Evolutionary conservation across 2,888 invertebrate species (phyloP), one percentile per base, ranked within the genome.

Genomic region (Tetrapedia diversipes): DNA sequence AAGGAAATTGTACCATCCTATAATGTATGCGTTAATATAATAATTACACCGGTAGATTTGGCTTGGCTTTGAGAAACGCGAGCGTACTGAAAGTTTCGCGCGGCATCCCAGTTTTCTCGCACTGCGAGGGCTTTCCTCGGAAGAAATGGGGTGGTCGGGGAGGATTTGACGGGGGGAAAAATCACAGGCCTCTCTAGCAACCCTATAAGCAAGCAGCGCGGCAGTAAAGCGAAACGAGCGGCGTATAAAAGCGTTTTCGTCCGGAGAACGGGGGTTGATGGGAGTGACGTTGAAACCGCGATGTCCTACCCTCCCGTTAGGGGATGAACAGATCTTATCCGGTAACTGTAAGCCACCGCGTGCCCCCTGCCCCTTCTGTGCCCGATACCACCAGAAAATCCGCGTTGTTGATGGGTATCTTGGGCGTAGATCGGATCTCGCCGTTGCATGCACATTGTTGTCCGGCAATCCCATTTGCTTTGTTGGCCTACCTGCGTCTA

Each of bases 251-350:
- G 84, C 82, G 81, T 71, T 54, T 57, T 73, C 63, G 76, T 67
- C 84, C 77, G 64, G 69, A 41, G 49, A 72, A 60, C 74, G 71
- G 80, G 80, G 82, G 68, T 79, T 78, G 79, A 79, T 84, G 84
- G 83, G 79, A 84, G 84, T 86, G 86, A 88, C 87, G 89, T 85
- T 85, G 86, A 88, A 89, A 86, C 84, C 86, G 84, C 87, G 85
- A 81, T 82, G 84, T 82, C 11, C 79, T 81, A 74, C 78, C 75
- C 76, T 57, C 70, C 60, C 69, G 80, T 65, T 63, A 75, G 79
- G 86, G 87, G 84, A 88, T 86, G 87, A 88, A 87, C 81, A 84
- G 89, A 89, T 89, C 83, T 86, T 87, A 88, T 89, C 88, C 86
- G 82, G 53, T 81, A 83, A 83, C 84, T 86, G 86, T 86, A 73